Evolutionary conservation across 1,140 invertebrate species (phyloP), one percentile per base, ranked within the genome.

Genomic region (Zaprionus africanus): DNA sequence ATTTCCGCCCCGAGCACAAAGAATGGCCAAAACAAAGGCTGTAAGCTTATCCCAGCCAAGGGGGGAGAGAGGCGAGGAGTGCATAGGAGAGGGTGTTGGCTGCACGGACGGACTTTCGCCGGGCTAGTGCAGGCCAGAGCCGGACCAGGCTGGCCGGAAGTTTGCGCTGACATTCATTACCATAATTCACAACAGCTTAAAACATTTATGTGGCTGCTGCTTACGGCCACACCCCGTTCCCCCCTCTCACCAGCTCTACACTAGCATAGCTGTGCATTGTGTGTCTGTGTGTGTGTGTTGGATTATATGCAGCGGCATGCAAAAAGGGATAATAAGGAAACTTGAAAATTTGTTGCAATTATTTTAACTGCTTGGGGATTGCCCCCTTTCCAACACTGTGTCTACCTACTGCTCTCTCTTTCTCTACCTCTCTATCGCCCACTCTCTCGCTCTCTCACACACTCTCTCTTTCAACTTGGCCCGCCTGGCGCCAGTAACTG

Each of bases 111-210:
- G 69, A 66, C 53, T 53, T 72, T 51, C 15, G n/a, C 6, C 41
- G 15, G n/a, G 7, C 41, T 7, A 17, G n/a, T 7, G 1, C 41
- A n/a, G 7, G 19, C 46, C 17, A 22, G 9, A 28, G 49, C 28
- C 61, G 58, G 61, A 61, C 57, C 84, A 36, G 49, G 22, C 61
- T 54, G 57, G 64, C 57, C 84, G 84, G 81, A 88, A 88, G 85
- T 88, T 88, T 90, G 86, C 61, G 79, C 86, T 90, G 85, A 90
- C 85, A 90, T 90, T 90, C 82, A 90, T 90, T 90, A 90, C 86
- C 85, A 90, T 90, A 90, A 90, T 51, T 86, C 82, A 90, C 85
- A 90, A 90, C 86, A 90, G 85, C 85, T 88, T 88, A 84, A 90
- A 90, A 90, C 84, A 88, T 88, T 90, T 88, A 90, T 90, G 85